phyloP scores from a whole-genome alignment of 2,888 invertebrate genomes.

The Cephus pulcher region DNA sequence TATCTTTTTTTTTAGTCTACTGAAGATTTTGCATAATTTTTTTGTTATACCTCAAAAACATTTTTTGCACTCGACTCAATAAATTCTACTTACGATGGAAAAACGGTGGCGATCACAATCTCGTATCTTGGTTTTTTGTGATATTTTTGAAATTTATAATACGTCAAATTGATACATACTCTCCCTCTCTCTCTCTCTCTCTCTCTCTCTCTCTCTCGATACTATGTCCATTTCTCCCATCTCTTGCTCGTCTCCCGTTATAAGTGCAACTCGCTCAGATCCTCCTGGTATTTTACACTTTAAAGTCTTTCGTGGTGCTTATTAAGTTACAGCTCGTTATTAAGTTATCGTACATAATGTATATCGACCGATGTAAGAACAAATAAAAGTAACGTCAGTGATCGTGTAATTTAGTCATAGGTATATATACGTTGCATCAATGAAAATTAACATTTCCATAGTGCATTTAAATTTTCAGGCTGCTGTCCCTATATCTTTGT shows the following conservation, averaged over 20 bases:
- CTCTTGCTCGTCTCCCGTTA: neutral
- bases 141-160: neutral
- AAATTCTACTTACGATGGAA: neutral
- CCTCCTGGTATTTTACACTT: conserved; percentile 9
- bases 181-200: too few species aligned
- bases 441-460: neutral
- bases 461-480: neutral
- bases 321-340: conserved; percentile 17
- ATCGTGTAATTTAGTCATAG: neutral
- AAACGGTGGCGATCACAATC: neutral
- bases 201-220: neutral
- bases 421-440: neutral
- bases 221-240: neutral
- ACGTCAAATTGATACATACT: too few species aligned
- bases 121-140: too few species aligned
- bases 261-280: neutral
- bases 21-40: neutral
- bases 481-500: neutral
- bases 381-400: conserved; percentile 20
- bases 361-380: conserved; percentile 19
- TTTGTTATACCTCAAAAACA: neutral
- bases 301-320: conserved; percentile 20
- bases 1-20: neutral
- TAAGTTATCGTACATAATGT: conserved; percentile 20
- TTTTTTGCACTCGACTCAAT: neutral